Conservation (phyloP, 2,888 invertebrate genomes). For the Theodoxus fluviatilis region DNA sequence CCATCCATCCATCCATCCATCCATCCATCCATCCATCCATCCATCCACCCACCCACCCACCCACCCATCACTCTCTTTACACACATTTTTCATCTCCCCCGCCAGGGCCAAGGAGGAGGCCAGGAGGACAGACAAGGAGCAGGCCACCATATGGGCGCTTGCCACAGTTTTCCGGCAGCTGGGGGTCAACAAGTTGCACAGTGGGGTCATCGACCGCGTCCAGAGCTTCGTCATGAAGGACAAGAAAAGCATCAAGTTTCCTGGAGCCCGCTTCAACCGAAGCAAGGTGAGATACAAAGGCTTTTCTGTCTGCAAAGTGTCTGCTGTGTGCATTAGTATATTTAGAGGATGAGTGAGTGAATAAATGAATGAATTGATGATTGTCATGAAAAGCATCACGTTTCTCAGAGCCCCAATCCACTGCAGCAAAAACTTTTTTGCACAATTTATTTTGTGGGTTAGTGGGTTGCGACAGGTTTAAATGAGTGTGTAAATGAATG, state of each 20-base stretch:
- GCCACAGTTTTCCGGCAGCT: constrained; percentile 84
- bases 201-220: constrained; percentile 74
- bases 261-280: constrained; percentile 34
- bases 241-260: constrained; percentile 73
- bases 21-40: not conserved
- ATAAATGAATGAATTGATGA: too few species aligned
- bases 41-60: not conserved
- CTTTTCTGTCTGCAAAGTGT: too few species aligned
- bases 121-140: constrained; percentile 34
- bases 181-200: constrained; percentile 72
- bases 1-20: not conserved
- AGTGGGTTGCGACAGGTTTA: too few species aligned
- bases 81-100: not conserved
- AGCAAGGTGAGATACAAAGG: too few species aligned
- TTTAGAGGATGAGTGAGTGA: too few species aligned
- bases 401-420: not conserved
- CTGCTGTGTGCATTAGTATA: too few species aligned
- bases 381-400: constrained; percentile 74
- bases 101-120: constrained; percentile 24
- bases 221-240: constrained; percentile 87
- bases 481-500: too few species aligned
- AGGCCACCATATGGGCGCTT: constrained; percentile 78
- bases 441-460: constrained; percentile 1
- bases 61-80: not conserved
- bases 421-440: not conserved